Conservation (phyloP, 2,888 invertebrate genomes). For the Gymnocheta viridis region DNA sequence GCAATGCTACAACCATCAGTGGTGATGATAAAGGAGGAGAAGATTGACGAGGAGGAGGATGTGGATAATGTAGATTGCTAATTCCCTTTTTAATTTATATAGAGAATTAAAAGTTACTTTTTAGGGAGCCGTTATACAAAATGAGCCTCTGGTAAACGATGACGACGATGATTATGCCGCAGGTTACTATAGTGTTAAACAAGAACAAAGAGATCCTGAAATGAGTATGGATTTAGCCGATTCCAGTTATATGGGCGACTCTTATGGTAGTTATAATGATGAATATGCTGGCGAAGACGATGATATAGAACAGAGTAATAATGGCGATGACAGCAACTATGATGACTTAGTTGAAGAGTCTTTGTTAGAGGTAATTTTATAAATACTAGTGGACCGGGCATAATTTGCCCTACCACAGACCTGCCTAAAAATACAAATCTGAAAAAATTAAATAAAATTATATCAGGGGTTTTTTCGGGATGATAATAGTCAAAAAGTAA, state of each 20-base stretch:
- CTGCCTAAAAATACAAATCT: not conserved
- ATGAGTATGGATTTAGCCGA: constrained; percentile 71
- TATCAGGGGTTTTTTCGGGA: too few species aligned
- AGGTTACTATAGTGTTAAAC: constrained; percentile 71
- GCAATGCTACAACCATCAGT: constrained; percentile 76
- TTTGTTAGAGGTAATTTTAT: constrained; percentile 74
- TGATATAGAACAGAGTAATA: constrained; percentile 71
- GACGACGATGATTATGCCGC: constrained; percentile 63
- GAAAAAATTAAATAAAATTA: too few species aligned
- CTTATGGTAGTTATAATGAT: constrained; percentile 69
- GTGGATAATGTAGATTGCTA: constrained; percentile 48
- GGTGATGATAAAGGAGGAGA: constrained; percentile 75
- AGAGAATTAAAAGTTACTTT: not conserved
- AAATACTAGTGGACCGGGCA: not conserved
- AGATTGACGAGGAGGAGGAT: constrained; percentile 65
- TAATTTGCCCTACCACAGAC: not conserved
- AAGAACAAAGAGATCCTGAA: constrained; percentile 74
- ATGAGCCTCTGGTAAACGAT: constrained; percentile 62
- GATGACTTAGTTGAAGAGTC: constrained; percentile 79
- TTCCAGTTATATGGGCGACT: constrained; percentile 58
- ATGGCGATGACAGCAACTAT: constrained; percentile 73
- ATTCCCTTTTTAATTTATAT: not conserved
- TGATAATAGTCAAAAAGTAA: too few species aligned
- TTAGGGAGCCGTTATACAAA: constrained; percentile 59
- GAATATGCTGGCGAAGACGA: constrained; percentile 67